A percentile compares a stretch with the other conserved stretches of the same genome.
Conservation (phyloP, 1,140 invertebrate species). For the Tigriopus japonicus region DNA sequence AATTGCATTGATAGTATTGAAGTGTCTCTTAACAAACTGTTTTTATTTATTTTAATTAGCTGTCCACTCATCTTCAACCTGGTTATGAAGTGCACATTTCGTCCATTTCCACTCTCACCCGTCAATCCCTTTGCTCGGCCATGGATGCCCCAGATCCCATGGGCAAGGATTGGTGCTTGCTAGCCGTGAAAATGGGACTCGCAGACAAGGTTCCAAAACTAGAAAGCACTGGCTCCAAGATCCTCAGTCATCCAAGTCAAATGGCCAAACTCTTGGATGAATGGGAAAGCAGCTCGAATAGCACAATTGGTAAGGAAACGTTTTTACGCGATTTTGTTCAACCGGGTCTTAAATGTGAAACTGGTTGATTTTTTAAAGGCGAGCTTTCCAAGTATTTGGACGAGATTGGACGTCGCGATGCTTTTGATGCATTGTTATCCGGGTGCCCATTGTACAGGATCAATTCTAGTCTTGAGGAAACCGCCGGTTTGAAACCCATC, state of each 20-base stretch:
- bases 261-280: slow-evolving; percentile 2
- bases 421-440: no score
- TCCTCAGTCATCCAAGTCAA: not conserved
- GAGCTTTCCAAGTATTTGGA: no score
- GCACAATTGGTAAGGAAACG: not conserved
- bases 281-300: not conserved
- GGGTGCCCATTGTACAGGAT: no score
- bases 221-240: slow-evolving; percentile 21
- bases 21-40: no score
- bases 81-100: slow-evolving; percentile 33
- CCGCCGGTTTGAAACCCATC: no score
- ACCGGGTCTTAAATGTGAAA: no score
- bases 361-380: no score
- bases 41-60: no score
- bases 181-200: slow-evolving; percentile 50
- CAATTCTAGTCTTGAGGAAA: no score
- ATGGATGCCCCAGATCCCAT: slow-evolving; percentile 56
- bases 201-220: slow-evolving; percentile 32
- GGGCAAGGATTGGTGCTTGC: slow-evolving; percentile 51
- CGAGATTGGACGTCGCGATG: no score
- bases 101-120: slow-evolving; percentile 31
- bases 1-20: no score
- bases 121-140: slow-evolving; percentile 33
- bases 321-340: no score
- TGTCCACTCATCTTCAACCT: slow-evolving; percentile 16